Conservation (phyloP, 2,113 vertebrate genomes). For the Bombycilla garrulus region DNA sequence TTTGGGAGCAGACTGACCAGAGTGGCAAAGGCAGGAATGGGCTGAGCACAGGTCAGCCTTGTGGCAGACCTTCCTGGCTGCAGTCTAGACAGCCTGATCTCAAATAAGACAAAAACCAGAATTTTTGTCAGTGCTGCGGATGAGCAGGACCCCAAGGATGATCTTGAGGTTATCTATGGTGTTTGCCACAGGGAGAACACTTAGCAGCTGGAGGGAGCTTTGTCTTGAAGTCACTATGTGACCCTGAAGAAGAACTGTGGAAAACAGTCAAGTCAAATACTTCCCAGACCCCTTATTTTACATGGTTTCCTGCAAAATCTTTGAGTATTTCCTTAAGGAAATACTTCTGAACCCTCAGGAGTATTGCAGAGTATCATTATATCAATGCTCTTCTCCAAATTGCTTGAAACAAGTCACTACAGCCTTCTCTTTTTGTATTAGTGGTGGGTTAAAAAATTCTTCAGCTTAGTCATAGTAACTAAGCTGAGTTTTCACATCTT, state of each 20-base stretch:
- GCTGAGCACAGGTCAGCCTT: neutral
- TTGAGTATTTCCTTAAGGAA: neutral
- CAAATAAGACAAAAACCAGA: fast-evolving
- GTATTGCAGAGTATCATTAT: neutral
- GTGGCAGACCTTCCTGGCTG: fast-evolving
- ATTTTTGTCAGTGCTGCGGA: neutral
- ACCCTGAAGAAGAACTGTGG: neutral
- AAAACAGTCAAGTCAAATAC: neutral
- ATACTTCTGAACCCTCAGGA: neutral
- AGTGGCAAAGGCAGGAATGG: neutral
- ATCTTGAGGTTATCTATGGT: neutral
- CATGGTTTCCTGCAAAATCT: neutral
- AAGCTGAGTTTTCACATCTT: neutral
- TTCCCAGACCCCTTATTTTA: neutral
- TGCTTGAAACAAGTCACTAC: neutral
- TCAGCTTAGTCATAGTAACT: neutral
- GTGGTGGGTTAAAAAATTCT: neutral
- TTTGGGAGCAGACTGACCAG: neutral
- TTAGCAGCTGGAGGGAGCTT: neutral
- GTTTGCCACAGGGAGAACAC: neutral
- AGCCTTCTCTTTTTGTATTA: neutral
- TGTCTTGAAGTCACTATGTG: fast-evolving
- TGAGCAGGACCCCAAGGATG: neutral
- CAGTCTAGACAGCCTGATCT: neutral
- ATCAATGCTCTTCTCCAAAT: neutral